Conservation (phyloP, 2,888 invertebrate genomes). For the Cinara cedri region DNA sequence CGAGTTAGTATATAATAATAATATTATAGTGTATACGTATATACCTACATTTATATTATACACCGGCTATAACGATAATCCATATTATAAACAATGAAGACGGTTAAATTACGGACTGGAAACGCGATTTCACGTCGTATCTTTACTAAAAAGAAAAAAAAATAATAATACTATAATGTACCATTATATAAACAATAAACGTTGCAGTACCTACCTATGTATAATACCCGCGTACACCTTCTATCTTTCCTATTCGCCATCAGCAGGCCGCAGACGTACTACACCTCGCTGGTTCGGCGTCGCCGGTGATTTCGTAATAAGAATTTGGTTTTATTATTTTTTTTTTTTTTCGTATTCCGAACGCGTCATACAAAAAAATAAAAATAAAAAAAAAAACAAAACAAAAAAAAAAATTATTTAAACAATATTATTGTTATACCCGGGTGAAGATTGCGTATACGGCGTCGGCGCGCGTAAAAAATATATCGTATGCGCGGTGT, state of each 20-base stretch:
- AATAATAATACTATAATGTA: no score
- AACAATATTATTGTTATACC: no score
- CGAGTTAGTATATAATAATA: conserved; percentile 1
- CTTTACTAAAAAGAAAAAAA: no score
- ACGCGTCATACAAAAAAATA: conserved; percentile 18
- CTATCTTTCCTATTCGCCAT: conserved; percentile 20
- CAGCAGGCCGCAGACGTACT: not conserved
- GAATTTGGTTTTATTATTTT: not conserved
- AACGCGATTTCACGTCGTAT: conserved; percentile 24
- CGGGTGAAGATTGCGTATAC: no score
- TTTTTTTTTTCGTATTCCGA: conserved; percentile 34
- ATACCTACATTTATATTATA: no score
- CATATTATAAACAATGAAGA: conserved; percentile 30
- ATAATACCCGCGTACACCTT: not conserved
- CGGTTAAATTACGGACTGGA: conserved; percentile 28
- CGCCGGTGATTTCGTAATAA: conserved; percentile 28
- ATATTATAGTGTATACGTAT: no score
- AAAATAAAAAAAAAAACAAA: conserved; percentile 10
- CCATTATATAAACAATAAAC: conserved; percentile 49
- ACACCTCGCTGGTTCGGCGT: not conserved
- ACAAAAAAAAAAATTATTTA: not conserved
- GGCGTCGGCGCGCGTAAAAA: no score
- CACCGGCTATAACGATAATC: no score
- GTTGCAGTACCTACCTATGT: not conserved
- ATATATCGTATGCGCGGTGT: no score